Base-by-base conservation (phyloP, 2,888 invertebrate genomes). In the Danaus chrysippus region DNA sequence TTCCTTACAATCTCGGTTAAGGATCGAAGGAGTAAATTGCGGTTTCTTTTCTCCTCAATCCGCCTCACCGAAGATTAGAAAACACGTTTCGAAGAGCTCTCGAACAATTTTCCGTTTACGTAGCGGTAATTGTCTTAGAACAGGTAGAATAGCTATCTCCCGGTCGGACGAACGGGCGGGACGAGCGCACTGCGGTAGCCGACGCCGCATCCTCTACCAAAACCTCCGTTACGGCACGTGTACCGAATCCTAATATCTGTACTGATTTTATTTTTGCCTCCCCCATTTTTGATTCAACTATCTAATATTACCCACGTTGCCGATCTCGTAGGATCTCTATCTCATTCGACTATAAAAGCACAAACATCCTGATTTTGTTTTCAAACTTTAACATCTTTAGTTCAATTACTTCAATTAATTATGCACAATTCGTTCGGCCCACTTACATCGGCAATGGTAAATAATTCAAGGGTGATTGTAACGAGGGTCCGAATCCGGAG, bases 391-490 rank as follows among this genome's bases (percentile, higher is more conserved):
- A 60, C 55, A 61, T 59, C 53, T 56, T 55, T 56, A 42, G 52
- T 56, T 11, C 56, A 55, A 53, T 62, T 55, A 63, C 61, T 54
- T 65, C 53, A 56, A 68, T 68, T 83, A 88, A 88, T 87, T 89
- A 89, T 89, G 86, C 86, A 88, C 77, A 87, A 85, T 88, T 86
- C 87, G 85, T 87, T 85, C 84, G 77, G 79, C 72, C 77, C 80
- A 77, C 82, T 82, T 81, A 81, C 82, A 84, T 78, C 79, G 81
- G 76, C 77, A 72, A 75, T 79, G 78, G 82, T 88, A 86, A 89
- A 89, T 88, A 86, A 88, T 90, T 90, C 87, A 85, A 81, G 76
- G 79, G 77, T 83, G 83, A 87, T 84, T 87, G 87, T 86, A 84
- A 86, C 83, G 81, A 85, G 86, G 86, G 86, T 86, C 83, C 82